Percentiles rank a stretch among this genome's conserved stretches.
Conservation (phyloP, 2,113 vertebrate genomes). For the Pachycephala philippinensis region DNA sequence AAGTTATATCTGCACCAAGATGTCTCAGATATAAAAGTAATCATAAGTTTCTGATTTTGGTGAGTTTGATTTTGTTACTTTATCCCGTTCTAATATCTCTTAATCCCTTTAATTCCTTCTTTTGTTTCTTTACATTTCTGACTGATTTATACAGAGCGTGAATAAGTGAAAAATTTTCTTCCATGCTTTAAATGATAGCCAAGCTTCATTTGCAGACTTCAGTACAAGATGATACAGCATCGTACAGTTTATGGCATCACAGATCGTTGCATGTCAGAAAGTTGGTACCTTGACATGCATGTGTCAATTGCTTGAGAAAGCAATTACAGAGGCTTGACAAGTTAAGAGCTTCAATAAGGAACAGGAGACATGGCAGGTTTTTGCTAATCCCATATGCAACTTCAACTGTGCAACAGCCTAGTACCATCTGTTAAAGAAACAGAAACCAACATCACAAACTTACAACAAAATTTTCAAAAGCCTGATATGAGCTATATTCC, state of each 20-base stretch:
- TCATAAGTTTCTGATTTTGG: accelerated
- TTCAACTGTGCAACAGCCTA: not conserved
- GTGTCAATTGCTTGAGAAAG: not conserved
- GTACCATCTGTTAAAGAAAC: not conserved
- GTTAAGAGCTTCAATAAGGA: not conserved
- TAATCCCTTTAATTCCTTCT: not conserved
- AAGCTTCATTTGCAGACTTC: not conserved
- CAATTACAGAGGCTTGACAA: not conserved
- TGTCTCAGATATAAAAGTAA: not conserved
- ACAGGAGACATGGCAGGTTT: not conserved
- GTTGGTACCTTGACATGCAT: not conserved
- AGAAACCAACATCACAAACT: not conserved
- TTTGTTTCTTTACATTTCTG: not conserved
- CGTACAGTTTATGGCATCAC: not conserved
- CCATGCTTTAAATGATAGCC: not conserved
- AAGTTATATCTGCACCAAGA: not conserved
- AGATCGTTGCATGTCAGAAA: not conserved
- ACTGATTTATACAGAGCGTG: not conserved
- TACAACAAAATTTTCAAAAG: not conserved
- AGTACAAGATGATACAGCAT: not conserved
- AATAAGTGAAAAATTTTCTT: not conserved
- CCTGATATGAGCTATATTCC: not conserved
- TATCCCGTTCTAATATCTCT: not conserved
- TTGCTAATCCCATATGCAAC: not conserved
- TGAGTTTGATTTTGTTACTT: not conserved